Percentiles rank a stretch among this genome's conserved stretches.
These are phyloP conservation scores for Sialia sialis DNA, from an alignment of 2,113 vertebrate genomes.

Conservation along the genomic window DNA sequence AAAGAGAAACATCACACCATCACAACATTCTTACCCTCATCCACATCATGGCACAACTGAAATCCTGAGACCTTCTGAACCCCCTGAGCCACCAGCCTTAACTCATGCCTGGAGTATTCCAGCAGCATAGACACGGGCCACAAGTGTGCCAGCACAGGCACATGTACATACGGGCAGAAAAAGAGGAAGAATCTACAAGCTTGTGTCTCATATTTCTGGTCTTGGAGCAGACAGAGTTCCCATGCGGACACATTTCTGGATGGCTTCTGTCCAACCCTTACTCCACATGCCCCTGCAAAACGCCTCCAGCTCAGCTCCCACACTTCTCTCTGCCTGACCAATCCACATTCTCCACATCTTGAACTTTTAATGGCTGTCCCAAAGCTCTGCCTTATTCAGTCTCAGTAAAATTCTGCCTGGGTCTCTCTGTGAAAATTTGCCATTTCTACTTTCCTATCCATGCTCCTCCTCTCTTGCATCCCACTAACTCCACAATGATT, in stretches of 20 bases:
- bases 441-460: neutral
- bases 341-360: neutral
- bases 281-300: neutral
- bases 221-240: neutral
- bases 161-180: rapidly evolving
- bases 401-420: neutral
- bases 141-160: neutral
- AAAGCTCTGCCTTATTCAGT: neutral
- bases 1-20: neutral
- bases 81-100: neutral
- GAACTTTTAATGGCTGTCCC: neutral
- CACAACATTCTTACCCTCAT: neutral
- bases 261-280: slow-evolving; percentile 1
- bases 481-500: neutral
- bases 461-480: neutral
- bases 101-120: neutral
- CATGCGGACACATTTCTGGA: neutral
- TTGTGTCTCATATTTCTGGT: neutral
- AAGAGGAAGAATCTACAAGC: neutral
- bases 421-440: neutral
- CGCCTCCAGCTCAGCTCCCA: slow-evolving; percentile 13
- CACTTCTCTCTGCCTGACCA: neutral
- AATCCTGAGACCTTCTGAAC: neutral
- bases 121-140: neutral
- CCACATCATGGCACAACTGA: neutral